Evolutionary conservation across 2,113 vertebrate genomes (phyloP), one percentile per base, ranked within the genome.

Genomic region (Mola mola): DNA sequence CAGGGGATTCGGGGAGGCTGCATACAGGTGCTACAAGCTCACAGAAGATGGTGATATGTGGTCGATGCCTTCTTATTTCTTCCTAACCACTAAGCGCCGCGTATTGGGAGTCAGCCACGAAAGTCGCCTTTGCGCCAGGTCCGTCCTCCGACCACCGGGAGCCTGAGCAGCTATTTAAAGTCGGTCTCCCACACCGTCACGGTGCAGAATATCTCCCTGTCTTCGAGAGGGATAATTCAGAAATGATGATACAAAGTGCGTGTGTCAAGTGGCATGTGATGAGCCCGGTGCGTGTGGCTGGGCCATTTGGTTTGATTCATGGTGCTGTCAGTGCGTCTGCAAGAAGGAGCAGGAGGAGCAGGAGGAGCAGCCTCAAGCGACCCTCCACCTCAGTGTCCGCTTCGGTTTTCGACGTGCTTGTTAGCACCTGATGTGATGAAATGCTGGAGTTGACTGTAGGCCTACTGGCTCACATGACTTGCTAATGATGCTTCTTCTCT

Each of bases 21-120:
- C 75, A 70, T 50, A 88, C 84, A 87, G 82, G 86, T 90, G 86
- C 78, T 76, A 72, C 64, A 50, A 34, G 66, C 78, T 79, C 60
- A 57, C 72, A 47, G 43, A 1, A 60, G 47, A 22, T 75, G 68
- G 46, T 80, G 19, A 34, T n/a, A n/a, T 71, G 71, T 72, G 62
- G 4, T 72, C 71, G 72, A 44, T 69, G 69, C 61, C 66, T 79
- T 78, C 56, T 71, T 73, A 68, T 81, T 83, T 66, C 26, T 48
- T 58, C 75, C 49, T 61, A 73, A 75, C 73, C 73, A 57, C 72
- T 31, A 59, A 79, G 81, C 63, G 67, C 53, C 76, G 42, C 47
- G 62, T n/a, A n/a, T n/a, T n/a, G n/a, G n/a, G n/a, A n/a, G n/a
- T n/a, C n/a, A n/a, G n/a, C n/a, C n/a, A n/a, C n/a, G n/a, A n/a